A percentile compares a stretch with the other conserved stretches of the same genome.
Evolutionary conservation across 2,113 vertebrate genomes (phyloP).

Genomic region (Cnemophilus loriae): DNA sequence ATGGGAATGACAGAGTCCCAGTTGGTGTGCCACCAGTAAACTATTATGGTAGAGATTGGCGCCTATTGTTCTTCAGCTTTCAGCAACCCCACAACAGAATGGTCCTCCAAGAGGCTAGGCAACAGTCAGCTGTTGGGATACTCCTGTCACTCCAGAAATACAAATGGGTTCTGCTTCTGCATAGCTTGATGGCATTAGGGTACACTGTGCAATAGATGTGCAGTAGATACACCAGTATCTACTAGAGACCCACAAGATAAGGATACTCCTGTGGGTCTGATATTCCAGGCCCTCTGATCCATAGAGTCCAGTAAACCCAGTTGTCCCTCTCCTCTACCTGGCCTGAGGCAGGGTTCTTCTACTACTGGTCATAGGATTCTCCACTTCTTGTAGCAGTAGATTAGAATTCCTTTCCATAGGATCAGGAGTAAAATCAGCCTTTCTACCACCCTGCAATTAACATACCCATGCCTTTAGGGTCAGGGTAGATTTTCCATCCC

Average conservation of each 20-base stretch:
- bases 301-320: background rate
- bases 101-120: background rate
- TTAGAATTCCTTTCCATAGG: background rate
- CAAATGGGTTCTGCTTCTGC: background rate
- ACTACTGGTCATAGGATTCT: background rate
- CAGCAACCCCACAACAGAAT: background rate
- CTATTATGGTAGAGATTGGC: background rate
- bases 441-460: background rate
- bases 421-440: background rate
- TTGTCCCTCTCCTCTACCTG: background rate
- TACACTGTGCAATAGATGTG: background rate
- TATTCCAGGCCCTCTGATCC: background rate
- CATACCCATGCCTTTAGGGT: background rate
- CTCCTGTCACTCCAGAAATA: background rate
- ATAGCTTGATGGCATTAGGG: background rate
- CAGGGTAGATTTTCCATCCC: background rate
- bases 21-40: background rate
- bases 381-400: background rate
- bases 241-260: background rate
- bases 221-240: background rate
- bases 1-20: background rate
- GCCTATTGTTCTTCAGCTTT: background rate
- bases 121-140: background rate
- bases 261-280: background rate
- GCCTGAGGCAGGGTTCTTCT: background rate